phyloP scores from a whole-genome alignment of 1,140 invertebrate species.

The Wiebesia pumilae region DNA sequence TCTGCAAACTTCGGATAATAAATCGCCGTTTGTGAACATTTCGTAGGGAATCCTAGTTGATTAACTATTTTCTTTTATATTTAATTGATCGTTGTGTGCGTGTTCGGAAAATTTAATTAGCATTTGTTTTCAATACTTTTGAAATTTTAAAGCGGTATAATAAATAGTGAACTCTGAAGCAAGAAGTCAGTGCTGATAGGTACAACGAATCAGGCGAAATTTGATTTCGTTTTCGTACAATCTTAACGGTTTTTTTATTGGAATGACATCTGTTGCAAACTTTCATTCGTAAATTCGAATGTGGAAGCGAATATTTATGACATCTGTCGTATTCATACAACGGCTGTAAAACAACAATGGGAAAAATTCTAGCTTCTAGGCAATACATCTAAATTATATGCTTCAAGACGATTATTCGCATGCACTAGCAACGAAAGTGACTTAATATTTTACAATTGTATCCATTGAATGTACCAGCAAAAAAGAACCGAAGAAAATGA shows the following conservation, averaged over 20 bases:
- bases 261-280: not conserved
- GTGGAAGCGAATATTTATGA: no score
- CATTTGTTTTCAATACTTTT: not conserved
- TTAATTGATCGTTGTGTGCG: not conserved
- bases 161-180: not conserved
- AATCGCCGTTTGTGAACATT: constrained; percentile 13
- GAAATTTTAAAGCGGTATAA: not conserved
- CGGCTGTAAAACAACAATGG: not conserved
- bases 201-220: constrained; percentile 5
- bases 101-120: not conserved
- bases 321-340: no score
- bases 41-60: not conserved
- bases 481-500: not conserved
- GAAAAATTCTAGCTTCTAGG: not conserved
- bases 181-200: constrained; percentile 11
- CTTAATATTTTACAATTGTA: not conserved
- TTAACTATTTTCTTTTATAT: not conserved
- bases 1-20: constrained; percentile 21
- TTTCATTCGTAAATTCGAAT: no score
- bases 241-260: not conserved
- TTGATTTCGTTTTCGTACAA: not conserved
- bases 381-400: not conserved
- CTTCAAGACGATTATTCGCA: not conserved
- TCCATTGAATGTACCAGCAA: not conserved
- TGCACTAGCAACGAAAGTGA: not conserved